Evolutionary conservation across 2,113 vertebrate genomes (phyloP).

Genomic region (Chroicocephalus ridibundus): DNA sequence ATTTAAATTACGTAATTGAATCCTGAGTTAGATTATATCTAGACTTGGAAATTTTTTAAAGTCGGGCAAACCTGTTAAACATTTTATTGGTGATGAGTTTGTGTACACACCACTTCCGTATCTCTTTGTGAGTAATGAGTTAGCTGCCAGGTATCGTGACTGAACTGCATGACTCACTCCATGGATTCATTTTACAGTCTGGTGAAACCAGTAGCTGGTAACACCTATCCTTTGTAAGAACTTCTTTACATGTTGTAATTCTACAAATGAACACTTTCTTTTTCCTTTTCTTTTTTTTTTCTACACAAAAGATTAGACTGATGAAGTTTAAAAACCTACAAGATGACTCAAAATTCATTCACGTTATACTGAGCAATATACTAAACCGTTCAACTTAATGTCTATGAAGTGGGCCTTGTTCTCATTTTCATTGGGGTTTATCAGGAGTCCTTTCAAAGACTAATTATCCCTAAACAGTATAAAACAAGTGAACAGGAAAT

Average conservation of each 20-base stretch:
- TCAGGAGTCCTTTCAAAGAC: not conserved
- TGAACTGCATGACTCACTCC: not conserved
- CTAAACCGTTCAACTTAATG: not conserved
- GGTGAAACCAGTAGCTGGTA: slow-evolving; percentile 13
- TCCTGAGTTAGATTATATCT: not conserved
- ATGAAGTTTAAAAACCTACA: not conserved
- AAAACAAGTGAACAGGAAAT: not conserved
- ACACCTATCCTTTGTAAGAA: slow-evolving; percentile 32
- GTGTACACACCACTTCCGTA: slow-evolving; percentile 8
- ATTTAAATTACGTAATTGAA: slow-evolving; percentile 27
- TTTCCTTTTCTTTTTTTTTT: not conserved
- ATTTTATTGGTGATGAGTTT: slow-evolving; percentile 28
- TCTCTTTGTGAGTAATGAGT: slow-evolving; percentile 6
- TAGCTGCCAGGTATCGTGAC: slow-evolving; percentile 13
- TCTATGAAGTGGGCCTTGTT: not conserved
- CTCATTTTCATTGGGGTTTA: not conserved
- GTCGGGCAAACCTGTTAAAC: not conserved
- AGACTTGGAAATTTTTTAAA: not conserved
- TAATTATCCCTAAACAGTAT: not conserved
- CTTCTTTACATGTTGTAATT: not conserved
- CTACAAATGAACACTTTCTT: not conserved
- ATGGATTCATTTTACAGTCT: slow-evolving; percentile 12
- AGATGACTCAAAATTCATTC: not conserved
- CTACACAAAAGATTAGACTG: not conserved
- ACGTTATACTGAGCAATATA: not conserved